Conservation (phyloP, 2,888 invertebrate genomes). For the Idaea biselata region DNA sequence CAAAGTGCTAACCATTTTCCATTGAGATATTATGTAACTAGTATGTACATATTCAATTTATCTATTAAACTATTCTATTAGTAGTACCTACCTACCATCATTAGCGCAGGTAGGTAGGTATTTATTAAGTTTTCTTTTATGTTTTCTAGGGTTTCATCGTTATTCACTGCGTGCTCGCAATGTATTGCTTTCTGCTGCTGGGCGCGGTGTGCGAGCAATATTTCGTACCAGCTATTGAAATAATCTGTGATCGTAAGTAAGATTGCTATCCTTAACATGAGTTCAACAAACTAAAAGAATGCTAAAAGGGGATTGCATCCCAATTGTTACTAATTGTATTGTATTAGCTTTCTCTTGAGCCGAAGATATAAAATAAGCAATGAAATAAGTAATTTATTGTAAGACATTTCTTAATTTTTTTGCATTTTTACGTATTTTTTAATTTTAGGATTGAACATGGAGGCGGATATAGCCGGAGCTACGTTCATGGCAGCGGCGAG, state of each 20-base stretch:
- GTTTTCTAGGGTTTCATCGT: constrained; percentile 84
- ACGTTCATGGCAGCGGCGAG: constrained; percentile 96
- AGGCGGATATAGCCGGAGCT: constrained; percentile 91
- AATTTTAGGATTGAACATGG: constrained; percentile 80
- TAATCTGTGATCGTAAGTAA: constrained; percentile 88
- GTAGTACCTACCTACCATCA: no score
- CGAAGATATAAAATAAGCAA: neutral
- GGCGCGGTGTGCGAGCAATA: constrained; percentile 93
- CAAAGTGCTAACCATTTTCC: no score
- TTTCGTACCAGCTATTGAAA: constrained; percentile 92
- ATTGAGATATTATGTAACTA: no score
- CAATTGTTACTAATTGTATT: neutral
- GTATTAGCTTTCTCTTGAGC: neutral
- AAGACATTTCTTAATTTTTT: neutral
- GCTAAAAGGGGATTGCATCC: neutral
- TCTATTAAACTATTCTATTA: no score
- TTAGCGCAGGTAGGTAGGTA: neutral
- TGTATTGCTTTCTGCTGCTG: constrained; percentile 90
- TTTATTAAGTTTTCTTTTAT: constrained; percentile 8
- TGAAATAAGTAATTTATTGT: neutral
- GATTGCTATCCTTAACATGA: constrained; percentile 8
- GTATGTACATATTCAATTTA: no score
- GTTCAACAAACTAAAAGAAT: neutral
- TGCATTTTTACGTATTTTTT: neutral
- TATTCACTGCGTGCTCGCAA: constrained; percentile 81